These are phyloP conservation scores for Vicugna pacos DNA, from an alignment of 2,113 vertebrate species.

Conservation along the genomic window DNA sequence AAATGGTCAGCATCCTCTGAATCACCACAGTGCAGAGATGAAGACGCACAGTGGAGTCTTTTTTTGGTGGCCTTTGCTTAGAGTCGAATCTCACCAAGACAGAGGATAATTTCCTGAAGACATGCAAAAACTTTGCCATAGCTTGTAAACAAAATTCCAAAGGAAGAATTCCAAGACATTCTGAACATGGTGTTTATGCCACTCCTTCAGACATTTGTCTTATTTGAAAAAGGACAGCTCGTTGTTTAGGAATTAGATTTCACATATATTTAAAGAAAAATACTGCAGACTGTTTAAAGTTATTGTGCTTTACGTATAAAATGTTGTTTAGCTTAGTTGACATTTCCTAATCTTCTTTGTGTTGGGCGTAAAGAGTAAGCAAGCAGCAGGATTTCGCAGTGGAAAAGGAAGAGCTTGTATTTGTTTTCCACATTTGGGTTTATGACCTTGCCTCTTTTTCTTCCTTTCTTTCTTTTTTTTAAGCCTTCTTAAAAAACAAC, in stretches of 20 bases:
- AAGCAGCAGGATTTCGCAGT: neutral
- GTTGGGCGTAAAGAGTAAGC: neutral
- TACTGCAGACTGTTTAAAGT: neutral
- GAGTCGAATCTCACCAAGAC: neutral
- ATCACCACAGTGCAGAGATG: neutral
- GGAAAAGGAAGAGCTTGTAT: neutral
- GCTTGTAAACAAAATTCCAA: slow-evolving; percentile 7
- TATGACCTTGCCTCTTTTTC: neutral
- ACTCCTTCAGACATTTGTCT: neutral
- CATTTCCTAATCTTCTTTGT: slow-evolving; percentile 12
- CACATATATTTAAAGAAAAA: slow-evolving; percentile 5
- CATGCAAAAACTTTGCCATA: neutral
- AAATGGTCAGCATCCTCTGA: neutral
- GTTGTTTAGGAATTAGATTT: neutral
- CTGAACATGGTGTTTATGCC: neutral
- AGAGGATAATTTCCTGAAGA: neutral
- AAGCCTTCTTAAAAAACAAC: neutral
- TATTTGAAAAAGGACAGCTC: slow-evolving; percentile 17
- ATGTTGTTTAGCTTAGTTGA: neutral
- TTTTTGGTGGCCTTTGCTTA: neutral
- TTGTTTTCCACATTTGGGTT: slow-evolving; percentile 12
- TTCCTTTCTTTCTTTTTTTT: neutral
- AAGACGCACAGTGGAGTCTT: neutral
- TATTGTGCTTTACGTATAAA: neutral
- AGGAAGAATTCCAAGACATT: neutral